Conservation (phyloP, 2,888 invertebrate genomes). For the Platycheirus albimanus region DNA sequence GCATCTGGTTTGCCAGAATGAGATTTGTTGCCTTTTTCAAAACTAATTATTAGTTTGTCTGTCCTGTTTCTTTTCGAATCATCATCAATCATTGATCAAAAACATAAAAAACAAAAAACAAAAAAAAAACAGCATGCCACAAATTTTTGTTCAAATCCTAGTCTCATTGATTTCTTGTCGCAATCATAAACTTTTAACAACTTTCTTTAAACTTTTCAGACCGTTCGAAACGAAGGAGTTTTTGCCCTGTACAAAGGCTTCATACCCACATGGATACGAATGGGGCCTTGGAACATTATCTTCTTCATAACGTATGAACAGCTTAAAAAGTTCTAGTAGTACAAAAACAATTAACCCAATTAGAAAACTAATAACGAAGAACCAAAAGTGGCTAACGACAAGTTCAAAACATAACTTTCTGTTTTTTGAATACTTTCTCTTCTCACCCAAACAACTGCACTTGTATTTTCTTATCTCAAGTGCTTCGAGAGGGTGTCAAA, state of each 20-base stretch:
- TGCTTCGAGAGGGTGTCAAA: constrained; percentile 8
- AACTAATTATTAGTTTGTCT: too few relatives aligned
- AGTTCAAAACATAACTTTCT: constrained; percentile 36
- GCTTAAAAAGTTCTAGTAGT: constrained; percentile 87
- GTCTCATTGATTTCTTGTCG: too few relatives aligned
- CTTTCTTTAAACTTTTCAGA: too few relatives aligned
- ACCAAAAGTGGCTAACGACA: constrained; percentile 56
- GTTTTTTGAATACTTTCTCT: constrained; percentile 35
- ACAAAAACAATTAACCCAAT: constrained; percentile 31
- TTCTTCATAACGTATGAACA: constrained; percentile 97
- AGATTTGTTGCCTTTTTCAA: too few relatives aligned
- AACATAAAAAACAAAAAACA: too few relatives aligned
- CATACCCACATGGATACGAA: constrained; percentile 96
- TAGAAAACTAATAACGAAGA: constrained; percentile 37
- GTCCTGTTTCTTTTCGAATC: too few relatives aligned
- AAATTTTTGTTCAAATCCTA: too few relatives aligned
- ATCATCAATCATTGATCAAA: too few relatives aligned
- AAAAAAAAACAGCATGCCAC: too few relatives aligned
- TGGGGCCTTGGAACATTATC: constrained; percentile 99
- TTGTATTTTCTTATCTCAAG: constrained; percentile 45
- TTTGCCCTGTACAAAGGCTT: constrained; percentile 96
- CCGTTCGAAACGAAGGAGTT: constrained; percentile 93
- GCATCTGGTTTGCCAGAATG: too few relatives aligned
- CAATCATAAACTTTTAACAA: too few relatives aligned
- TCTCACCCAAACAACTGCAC: constrained; percentile 5